Evolutionary conservation across 2,888 invertebrate genomes (phyloP), one percentile per base, ranked within the genome.

Genomic region (Apamea monoglypha): DNA sequence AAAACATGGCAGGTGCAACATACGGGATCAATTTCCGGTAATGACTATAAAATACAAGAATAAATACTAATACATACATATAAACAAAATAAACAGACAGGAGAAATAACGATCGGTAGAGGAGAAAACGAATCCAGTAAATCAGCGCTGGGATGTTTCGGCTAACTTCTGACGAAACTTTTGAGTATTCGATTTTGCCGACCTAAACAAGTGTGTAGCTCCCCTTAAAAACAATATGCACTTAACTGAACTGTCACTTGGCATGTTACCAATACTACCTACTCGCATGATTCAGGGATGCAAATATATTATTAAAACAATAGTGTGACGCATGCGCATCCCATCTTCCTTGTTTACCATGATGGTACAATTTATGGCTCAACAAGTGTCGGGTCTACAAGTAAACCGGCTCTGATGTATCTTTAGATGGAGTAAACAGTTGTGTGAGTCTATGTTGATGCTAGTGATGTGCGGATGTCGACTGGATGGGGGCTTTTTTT

Each of bases 281-380:
- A 74, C 64, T 47, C n/a, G 67, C 36, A 89, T 92, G 92, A 92
- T 88, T 91, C 91, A 91, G 88, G 86, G 88, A 85, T 82, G 87
- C 80, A 80, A 76, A 84, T 90, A 90, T 91, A 92, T 91, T 91
- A 92, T 91, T 91, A 90, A 83, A 93, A 94, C 94, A 94, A 94
- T 94, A 89, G 82, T 64, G 79, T 93, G 93, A 94, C 93, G 92
- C 95, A 94, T 91, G 94, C 93, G 92, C 95, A 94, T 91, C 89
- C 36, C 25, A 32, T 81, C 91, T 93, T 93, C 92, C 93, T 91
- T 92, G 94, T 94, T 93, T 92, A 92, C 90, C 84, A 88, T 88
- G 86, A 82, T 53, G 87, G 82, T 78, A 86, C 87, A 90, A 92
- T 93, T 93, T 94, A 94, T 92, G 91, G 92, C 91, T 91, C 92